Evolutionary conservation across 2,113 vertebrate species (phyloP).

Genomic region (Oryzias celebensis): DNA sequence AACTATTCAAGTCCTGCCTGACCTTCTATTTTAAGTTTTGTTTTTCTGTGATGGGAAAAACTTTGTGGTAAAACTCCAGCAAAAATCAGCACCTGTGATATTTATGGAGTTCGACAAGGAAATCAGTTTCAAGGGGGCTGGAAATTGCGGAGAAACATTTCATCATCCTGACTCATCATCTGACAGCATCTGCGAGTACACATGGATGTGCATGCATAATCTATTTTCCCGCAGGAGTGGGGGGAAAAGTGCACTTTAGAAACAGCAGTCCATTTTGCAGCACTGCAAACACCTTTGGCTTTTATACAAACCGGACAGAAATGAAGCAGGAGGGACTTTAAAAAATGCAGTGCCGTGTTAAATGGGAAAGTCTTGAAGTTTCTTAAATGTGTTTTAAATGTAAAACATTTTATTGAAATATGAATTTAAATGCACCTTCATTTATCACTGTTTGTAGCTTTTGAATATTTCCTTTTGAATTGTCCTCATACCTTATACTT

Average conservation of each 20-base stretch:
- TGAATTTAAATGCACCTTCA: too few relatives aligned
- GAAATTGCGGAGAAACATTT: constrained; percentile 54
- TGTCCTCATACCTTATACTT: too few relatives aligned
- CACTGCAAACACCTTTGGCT: constrained; percentile 13
- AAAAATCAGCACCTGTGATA: constrained; percentile 25
- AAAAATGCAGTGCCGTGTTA: constrained; percentile 4
- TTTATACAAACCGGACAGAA: constrained; percentile 1
- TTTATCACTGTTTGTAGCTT: too few relatives aligned
- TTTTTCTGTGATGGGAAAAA: constrained; percentile 15
- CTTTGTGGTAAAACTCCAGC: constrained; percentile 15
- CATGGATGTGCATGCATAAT: constrained; percentile 67
- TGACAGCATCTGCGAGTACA: constrained; percentile 72
- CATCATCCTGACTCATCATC: constrained; percentile 56
- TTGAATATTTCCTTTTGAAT: too few relatives aligned
- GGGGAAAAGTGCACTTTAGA: constrained; percentile 38
- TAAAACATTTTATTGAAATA: too few relatives aligned
- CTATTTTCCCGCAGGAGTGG: constrained; percentile 52
- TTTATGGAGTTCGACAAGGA: constrained; percentile 49
- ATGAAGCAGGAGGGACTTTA: background rate
- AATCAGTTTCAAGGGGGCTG: constrained; percentile 52
- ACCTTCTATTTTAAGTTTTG: constrained; percentile 47
- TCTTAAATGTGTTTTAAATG: too few relatives aligned
- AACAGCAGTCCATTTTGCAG: constrained; percentile 23
- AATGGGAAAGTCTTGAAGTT: background rate
- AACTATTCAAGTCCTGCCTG: constrained; percentile 8